Base-by-base conservation (phyloP, 2,888 invertebrate species). In the Nomada fucata region DNA sequence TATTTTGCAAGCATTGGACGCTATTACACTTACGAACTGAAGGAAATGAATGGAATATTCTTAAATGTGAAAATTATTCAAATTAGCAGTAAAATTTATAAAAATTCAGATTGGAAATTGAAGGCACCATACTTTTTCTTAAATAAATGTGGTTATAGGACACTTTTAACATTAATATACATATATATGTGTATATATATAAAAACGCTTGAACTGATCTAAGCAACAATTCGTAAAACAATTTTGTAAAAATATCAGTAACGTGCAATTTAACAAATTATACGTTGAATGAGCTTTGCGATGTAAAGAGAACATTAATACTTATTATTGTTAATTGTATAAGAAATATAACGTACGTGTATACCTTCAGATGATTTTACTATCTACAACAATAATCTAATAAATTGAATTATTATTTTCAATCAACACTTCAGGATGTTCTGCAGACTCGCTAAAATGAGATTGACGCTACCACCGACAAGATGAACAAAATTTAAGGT, bases 391-490 rank as follows among this genome's bases (percentile, higher is more conserved):
- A 71, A 61, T 50, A 72, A 71, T 63, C 59, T 52, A 26, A 59
- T 36, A 75, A 83, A 82, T 75, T 55, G n/a, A 71, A 69, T 72
- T 70, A 77, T 59, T 82, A 78, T 79, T 61, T 79, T 60, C 75
- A 72, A 79, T 79, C 60, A 36, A 70, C 67, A 71, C 61, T 71
- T 64, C 67, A 75, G 73, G 15, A 79, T 68, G 70, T 63, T 75
- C 63, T 60, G 53, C 61, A 74, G 79, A 67, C 65, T 78, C n/a
- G 52, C 69, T 75, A 36, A 73, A 72, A 64, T 50, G 78, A 76
- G 82, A 82, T 82, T 82, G 83, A 83, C 83, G 83, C 83, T 70
- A 83, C 47, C 72, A 82, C 72, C 20, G 72, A 68, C 65, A 61
- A 47, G 76, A 72, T 59, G 72, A 69, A 70, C 60, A 81, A 67